Evolutionary conservation across 2,797 vertebrate species (phyloP).

Genomic region (Clarias laeviceps): DNA sequence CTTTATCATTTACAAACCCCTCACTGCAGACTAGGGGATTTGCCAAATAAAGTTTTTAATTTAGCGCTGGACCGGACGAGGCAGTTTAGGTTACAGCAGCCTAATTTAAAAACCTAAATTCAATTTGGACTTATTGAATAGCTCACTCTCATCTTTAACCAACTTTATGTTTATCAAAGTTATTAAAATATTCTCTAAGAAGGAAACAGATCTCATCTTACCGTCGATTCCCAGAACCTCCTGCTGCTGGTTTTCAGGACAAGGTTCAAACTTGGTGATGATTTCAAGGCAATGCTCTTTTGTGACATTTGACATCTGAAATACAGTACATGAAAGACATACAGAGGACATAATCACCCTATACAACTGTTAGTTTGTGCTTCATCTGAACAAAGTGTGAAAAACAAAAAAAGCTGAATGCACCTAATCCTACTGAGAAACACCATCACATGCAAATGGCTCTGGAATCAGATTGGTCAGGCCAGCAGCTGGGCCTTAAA

Average conservation of each 20-base stretch:
- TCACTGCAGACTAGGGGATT: neutral
- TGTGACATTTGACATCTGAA: constrained; percentile 86
- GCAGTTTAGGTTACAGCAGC: neutral
- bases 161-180: neutral
- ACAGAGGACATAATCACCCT: neutral
- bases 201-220: constrained; percentile 64
- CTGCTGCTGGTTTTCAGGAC: constrained; percentile 86
- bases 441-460: neutral
- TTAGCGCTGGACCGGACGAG: neutral
- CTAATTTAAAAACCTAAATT: constrained; percentile 1
- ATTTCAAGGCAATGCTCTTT: constrained; percentile 89
- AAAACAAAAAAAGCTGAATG: constrained; percentile 8
- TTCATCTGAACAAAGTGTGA: neutral
- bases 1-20: neutral
- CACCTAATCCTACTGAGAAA: neutral
- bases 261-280: constrained; percentile 92
- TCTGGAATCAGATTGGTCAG: neutral
- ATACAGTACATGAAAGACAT: constrained; percentile 34
- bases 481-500: constrained; percentile 54
- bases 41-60: constrained; percentile 16
- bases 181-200: constrained; percentile 7
- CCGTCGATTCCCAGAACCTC: constrained; percentile 92
- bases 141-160: neutral
- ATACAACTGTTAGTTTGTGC: neutral
- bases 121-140: neutral